Conservation (phyloP, 2,797 vertebrate species). For the Trachurus trachurus region DNA sequence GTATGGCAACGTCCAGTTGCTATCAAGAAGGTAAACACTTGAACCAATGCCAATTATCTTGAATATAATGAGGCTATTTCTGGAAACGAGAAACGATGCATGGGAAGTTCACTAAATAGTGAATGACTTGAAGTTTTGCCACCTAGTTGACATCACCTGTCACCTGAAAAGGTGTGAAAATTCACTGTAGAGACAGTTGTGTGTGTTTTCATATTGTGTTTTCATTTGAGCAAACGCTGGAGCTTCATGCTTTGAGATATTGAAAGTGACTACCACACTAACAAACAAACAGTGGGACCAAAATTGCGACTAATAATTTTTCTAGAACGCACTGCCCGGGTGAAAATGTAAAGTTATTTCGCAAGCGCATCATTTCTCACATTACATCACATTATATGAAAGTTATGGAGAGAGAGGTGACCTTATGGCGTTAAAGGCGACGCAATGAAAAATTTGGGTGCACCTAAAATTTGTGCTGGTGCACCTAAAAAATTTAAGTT, state of each 20-base stretch:
- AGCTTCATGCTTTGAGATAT: not conserved
- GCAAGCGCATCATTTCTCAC: too few species aligned
- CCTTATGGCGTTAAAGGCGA: too few species aligned
- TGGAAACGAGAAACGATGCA: conserved; percentile 9
- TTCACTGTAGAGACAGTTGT: not conserved
- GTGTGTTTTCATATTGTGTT: not conserved
- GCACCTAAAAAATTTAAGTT: too few species aligned
- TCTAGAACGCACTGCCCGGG: too few species aligned
- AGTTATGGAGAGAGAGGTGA: too few species aligned
- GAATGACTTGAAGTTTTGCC: conserved; percentile 19
- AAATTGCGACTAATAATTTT: too few species aligned
- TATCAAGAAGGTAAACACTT: conserved; percentile 11
- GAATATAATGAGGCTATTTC: conserved; percentile 33
- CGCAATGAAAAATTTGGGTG: too few species aligned
- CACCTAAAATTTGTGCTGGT: too few species aligned
- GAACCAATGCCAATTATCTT: conserved; percentile 1
- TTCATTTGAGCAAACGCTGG: conserved; percentile 21
- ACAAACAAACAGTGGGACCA: not conserved
- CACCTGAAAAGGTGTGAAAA: conserved; percentile 27
- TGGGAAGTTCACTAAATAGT: not conserved
- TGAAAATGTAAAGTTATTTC: too few species aligned
- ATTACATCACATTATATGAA: too few species aligned
- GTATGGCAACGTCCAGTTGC: not conserved
- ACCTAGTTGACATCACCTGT: conserved; percentile 7
- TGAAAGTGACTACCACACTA: not conserved